Base-by-base conservation (phyloP, 2,797 vertebrate genomes). In the Ptychobarbus kaznakovi region DNA sequence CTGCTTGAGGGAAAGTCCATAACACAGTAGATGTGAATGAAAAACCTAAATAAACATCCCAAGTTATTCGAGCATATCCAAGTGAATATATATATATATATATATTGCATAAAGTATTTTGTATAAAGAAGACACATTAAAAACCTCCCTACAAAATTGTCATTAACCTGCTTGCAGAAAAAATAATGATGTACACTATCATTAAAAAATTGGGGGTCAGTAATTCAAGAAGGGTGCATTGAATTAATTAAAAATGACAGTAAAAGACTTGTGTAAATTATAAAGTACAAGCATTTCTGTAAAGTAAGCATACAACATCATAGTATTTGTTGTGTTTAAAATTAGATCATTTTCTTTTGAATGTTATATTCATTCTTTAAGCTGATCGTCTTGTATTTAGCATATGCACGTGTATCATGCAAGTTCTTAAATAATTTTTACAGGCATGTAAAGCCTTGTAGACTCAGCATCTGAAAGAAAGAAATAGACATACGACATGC, bases 401-500 rank as follows among this genome's bases (percentile, higher is more conserved):
- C 12, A 38, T 75, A 53, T 32, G 61, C 49, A 42, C 3, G 6
- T 46, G 42, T 16, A 46, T 6, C 49, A 12, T 35, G 18, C 49
- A 76, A 76, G 73, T 76, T 56, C 32, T 1, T 51, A 53, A 77
- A 58, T 1, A 58, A 35, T 42, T 42, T 75, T 77, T 46, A 49
- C 25, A 65, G 38, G 40, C 69, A 46, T 6, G 53, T 63, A n/a
- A 63, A 42, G 4, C 40, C 35, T n/a, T 49, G 20, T 49, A 83
- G 32, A 38, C 25, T 18, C 16, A 10, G 25, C n/a, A 63, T 58
- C 51, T 42, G 15, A 42, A 61, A 78, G 38, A 46, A 56, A 84
- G n/a, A 69, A 56, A 84, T 58, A 65, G 42, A 75, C 73, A 28
- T 16, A 7, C 22, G 4, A 25, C 53, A 65, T 42, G 2, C 6